Evolutionary conservation across 2,113 vertebrate species (phyloP).

Genomic region (Siniperca chuatsi): DNA sequence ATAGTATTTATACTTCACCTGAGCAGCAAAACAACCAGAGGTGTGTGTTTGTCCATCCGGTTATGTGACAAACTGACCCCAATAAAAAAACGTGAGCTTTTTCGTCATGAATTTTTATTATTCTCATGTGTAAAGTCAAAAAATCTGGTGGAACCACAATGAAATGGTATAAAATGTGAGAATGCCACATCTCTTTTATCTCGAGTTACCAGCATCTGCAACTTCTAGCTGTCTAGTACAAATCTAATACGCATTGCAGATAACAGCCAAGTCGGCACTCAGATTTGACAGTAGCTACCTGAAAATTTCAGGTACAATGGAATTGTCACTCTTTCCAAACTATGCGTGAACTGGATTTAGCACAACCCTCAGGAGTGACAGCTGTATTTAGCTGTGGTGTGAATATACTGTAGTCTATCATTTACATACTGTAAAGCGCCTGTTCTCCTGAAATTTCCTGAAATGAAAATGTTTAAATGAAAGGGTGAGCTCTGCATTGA

Average conservation of each 20-base stretch:
- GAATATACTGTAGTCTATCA: neutral
- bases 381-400: neutral
- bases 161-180: neutral
- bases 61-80: constrained; percentile 6
- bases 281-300: neutral
- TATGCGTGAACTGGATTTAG: constrained; percentile 15
- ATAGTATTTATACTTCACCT: constrained; percentile 4
- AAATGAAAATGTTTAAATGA: neutral
- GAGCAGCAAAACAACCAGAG: neutral
- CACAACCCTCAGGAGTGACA: neutral
- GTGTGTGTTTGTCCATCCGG: neutral
- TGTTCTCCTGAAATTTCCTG: constrained; percentile 3
- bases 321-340: constrained; percentile 1
- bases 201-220: neutral
- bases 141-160: neutral
- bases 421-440: neutral
- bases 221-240: constrained; percentile 2
- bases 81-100: neutral
- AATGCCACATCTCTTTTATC: constrained; percentile 29
- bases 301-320: neutral
- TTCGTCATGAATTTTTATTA: neutral
- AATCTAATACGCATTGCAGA: neutral
- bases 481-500: neutral
- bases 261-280: neutral
- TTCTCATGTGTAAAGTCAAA: neutral